A percentile compares a stretch with the other conserved stretches of the same genome.
Conservation (phyloP, 2,888 invertebrate genomes). For the Ochropacha duplaris region DNA sequence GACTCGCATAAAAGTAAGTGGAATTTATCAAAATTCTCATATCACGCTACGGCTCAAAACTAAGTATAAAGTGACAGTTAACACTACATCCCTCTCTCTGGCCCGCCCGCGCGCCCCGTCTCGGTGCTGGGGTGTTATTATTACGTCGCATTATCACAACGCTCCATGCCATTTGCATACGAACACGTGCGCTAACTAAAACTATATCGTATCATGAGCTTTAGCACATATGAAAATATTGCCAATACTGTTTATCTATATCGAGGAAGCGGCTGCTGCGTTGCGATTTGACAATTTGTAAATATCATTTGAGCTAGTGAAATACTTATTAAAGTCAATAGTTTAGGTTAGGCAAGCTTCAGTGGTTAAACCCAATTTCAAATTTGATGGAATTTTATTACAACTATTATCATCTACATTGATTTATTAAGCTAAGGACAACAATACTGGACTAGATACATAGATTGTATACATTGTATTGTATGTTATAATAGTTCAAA, state of each 20-base stretch:
- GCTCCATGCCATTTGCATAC: neutral
- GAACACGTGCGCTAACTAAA: neutral
- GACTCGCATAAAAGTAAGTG: neutral
- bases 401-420: too few relatives aligned
- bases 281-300: neutral
- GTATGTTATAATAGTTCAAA: too few relatives aligned
- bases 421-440: too few relatives aligned
- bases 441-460: too few relatives aligned
- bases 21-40: neutral
- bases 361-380: too few relatives aligned
- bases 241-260: neutral
- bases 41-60: neutral
- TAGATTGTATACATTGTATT: too few relatives aligned
- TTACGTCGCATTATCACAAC: neutral
- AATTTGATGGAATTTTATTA: too few relatives aligned
- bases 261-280: neutral
- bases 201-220: neutral
- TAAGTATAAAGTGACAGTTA: slow-evolving; percentile 1
- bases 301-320: neutral
- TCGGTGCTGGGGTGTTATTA: neutral
- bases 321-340: neutral
- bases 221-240: neutral
- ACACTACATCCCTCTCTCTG: neutral
- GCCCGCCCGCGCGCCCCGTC: too few relatives aligned
- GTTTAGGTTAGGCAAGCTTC: too few relatives aligned